Evolutionary conservation across 2,113 vertebrate genomes (phyloP).

Genomic region (Colaptes auratus): DNA sequence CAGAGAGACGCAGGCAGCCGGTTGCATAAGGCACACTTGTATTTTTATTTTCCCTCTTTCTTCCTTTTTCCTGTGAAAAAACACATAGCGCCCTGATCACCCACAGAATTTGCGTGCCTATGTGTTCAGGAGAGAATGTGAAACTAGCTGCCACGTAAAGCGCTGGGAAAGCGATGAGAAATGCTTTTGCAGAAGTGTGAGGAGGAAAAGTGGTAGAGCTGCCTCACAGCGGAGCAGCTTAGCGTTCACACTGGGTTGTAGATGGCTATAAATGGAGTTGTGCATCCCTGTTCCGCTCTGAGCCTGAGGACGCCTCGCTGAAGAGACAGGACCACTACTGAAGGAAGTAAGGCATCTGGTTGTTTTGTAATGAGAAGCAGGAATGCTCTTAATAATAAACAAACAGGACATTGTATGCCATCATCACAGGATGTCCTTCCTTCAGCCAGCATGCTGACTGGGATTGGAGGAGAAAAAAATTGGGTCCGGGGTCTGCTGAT

Average conservation of each 20-base stretch:
- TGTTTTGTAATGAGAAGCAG: conserved; percentile 86
- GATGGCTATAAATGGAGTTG: conserved; percentile 74
- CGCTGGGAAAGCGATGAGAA: conserved; percentile 16
- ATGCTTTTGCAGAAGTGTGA: conserved; percentile 3
- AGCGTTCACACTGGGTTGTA: neutral
- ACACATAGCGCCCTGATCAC: neutral
- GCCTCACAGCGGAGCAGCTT: neutral
- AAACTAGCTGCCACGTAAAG: conserved; percentile 32
- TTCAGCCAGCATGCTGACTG: conserved; percentile 75
- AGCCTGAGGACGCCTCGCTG: conserved; percentile 66
- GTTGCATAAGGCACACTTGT: neutral
- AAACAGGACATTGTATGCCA: conserved; percentile 88
- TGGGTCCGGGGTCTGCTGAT: conserved; percentile 29
- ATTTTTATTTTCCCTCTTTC: neutral
- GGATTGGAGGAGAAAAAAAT: conserved; percentile 51
- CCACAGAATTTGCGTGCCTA: neutral
- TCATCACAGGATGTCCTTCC: conserved; percentile 93
- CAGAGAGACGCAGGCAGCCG: neutral
- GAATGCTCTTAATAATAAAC: conserved; percentile 88
- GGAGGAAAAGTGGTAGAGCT: conserved; percentile 58
- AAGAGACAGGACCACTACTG: conserved; percentile 76
- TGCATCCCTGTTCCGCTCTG: conserved; percentile 68
- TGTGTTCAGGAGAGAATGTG: conserved; percentile 16
- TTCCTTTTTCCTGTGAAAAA: conserved; percentile 14
- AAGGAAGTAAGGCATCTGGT: conserved; percentile 84